phyloP scores from a whole-genome alignment of 2,888 invertebrate species.

The Idaea dimidiata region DNA sequence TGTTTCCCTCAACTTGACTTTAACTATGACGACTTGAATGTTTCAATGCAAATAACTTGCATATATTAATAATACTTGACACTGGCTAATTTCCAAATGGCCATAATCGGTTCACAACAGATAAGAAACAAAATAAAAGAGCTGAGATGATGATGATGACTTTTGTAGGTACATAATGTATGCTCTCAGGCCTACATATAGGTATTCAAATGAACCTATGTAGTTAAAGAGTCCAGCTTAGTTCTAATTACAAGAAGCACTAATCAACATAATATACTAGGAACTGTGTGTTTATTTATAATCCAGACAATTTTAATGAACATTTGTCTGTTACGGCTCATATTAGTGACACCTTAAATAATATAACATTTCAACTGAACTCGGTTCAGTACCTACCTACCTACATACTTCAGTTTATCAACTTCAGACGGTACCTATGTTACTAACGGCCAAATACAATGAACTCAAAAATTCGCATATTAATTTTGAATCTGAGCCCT shows the following conservation, averaged over 20 bases:
- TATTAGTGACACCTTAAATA: slow-evolving; percentile 44
- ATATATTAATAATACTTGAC: no score
- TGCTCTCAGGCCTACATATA: slow-evolving; percentile 20
- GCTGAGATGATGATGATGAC: no score
- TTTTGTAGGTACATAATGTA: slow-evolving; percentile 1
- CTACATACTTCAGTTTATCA: slow-evolving; percentile 10
- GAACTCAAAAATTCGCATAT: no score
- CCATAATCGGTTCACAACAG: no score
- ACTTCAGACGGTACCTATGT: background rate
- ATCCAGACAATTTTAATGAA: slow-evolving; percentile 46
- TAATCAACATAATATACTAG: slow-evolving; percentile 32
- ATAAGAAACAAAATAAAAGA: no score
- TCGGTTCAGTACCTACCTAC: slow-evolving; percentile 24
- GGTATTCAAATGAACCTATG: slow-evolving; percentile 16
- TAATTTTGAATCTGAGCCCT: no score
- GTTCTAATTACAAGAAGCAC: slow-evolving; percentile 23
- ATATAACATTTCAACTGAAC: slow-evolving; percentile 39
- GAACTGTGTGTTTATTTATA: slow-evolving; percentile 51
- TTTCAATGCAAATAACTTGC: no score
- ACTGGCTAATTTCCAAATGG: no score
- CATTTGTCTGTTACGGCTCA: slow-evolving; percentile 43
- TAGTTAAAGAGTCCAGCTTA: slow-evolving; percentile 23
- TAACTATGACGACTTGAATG: no score
- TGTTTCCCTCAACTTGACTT: no score
- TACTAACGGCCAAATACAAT: background rate